A percentile compares a stretch with the other conserved stretches of the same genome.
Evolutionary conservation across 2,113 vertebrate genomes (phyloP).

Genomic region (Tragulus kanchil): DNA sequence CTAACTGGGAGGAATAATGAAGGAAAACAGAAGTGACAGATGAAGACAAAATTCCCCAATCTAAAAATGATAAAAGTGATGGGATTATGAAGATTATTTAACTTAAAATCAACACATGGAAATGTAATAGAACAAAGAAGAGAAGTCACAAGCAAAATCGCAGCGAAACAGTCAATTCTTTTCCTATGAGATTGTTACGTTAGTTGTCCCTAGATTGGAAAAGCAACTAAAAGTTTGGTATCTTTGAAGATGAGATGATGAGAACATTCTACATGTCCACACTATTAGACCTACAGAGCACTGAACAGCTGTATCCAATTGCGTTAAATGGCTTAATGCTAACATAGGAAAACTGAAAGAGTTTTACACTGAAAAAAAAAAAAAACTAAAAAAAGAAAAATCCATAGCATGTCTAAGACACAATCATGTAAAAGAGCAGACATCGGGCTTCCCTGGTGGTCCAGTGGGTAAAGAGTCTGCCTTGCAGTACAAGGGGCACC

Average conservation of each 20-base stretch:
- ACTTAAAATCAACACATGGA: not conserved
- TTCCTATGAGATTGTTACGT: conserved; percentile 33
- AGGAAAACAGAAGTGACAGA: not conserved
- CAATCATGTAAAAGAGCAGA: not conserved
- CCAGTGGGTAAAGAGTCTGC: too few relatives aligned
- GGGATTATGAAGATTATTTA: not conserved
- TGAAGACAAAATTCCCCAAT: not conserved
- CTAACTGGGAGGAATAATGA: conserved; percentile 11
- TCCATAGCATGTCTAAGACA: not conserved
- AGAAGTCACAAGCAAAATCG: not conserved
- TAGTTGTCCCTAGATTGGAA: not conserved
- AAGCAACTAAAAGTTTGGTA: not conserved
- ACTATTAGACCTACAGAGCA: not conserved
- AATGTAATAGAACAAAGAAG: not conserved
- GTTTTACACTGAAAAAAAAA: not conserved
- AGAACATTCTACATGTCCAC: not conserved
- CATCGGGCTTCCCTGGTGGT: too few relatives aligned
- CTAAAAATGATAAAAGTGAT: not conserved
- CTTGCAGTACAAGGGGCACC: too few relatives aligned
- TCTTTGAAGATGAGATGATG: conserved; percentile 4
- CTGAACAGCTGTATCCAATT: not conserved
- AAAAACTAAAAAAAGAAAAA: not conserved
- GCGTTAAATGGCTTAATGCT: not conserved
- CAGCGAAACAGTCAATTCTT: conserved; percentile 35
- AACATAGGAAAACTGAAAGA: not conserved